Evolutionary conservation across 2,797 vertebrate genomes (phyloP).

Genomic region (Microchirus variegatus): DNA sequence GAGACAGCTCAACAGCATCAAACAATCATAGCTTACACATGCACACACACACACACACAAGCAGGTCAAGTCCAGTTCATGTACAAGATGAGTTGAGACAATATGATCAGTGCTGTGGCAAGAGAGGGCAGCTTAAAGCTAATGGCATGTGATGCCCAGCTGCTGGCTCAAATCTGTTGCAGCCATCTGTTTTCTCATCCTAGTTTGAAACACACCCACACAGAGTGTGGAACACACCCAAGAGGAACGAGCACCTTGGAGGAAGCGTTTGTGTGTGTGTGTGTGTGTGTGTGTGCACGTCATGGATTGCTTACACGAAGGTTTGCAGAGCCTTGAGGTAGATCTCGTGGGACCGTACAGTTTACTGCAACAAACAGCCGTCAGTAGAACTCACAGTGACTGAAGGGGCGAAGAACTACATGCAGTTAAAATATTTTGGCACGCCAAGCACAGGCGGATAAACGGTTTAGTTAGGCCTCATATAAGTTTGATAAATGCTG

Average conservation of each 20-base stretch:
- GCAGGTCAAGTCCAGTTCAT: slow-evolving; percentile 13
- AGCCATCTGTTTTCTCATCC: slow-evolving; percentile 61
- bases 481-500: slow-evolving; percentile 54
- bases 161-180: slow-evolving; percentile 66
- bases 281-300: not conserved
- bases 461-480: slow-evolving; percentile 40
- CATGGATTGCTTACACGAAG: slow-evolving; percentile 18
- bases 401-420: slow-evolving; percentile 24
- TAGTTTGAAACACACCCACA: slow-evolving; percentile 43
- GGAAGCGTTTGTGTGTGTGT: slow-evolving; percentile 1
- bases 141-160: slow-evolving; percentile 68
- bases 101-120: slow-evolving; percentile 41
- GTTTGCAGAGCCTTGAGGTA: slow-evolving; percentile 23
- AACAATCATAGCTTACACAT: not conserved
- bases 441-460: slow-evolving; percentile 29
- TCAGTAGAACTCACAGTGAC: slow-evolving; percentile 22
- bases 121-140: slow-evolving; percentile 62
- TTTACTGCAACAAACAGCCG: slow-evolving; percentile 21
- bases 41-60: not conserved
- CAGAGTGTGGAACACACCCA: slow-evolving; percentile 7
- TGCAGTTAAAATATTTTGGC: slow-evolving; percentile 50
- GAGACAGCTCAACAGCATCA: not conserved
- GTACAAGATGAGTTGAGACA: slow-evolving; percentile 50
- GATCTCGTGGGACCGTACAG: slow-evolving; percentile 30
- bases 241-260: slow-evolving; percentile 41